Percentiles rank a stretch among this genome's conserved stretches.
These are phyloP conservation scores for Pycnonotus jocosus DNA, from an alignment of 2,113 vertebrate genomes.

Conservation along the genomic window DNA sequence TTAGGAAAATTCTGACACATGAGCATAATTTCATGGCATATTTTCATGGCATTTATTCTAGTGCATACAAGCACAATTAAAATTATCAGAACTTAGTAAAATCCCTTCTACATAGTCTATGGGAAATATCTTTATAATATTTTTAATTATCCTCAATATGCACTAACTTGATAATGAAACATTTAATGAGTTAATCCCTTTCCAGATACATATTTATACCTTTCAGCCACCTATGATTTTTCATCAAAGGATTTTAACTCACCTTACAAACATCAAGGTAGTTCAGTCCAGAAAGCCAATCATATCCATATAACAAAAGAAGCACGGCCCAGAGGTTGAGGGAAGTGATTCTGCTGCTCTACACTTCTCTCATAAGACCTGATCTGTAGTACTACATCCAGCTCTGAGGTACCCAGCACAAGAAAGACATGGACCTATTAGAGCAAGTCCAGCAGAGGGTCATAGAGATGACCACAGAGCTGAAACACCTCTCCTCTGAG, in stretches of 20 bases:
- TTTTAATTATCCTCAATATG: not conserved
- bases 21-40: not conserved
- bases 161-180: not conserved
- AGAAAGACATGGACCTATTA: not conserved
- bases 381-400: not conserved
- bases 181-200: not conserved
- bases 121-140: not conserved
- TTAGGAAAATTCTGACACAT: not conserved
- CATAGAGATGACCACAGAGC: not conserved
- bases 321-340: not conserved
- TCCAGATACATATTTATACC: not conserved
- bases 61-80: not conserved
- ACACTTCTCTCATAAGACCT: not conserved
- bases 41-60: not conserved
- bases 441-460: not conserved
- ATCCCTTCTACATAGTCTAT: not conserved
- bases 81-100: not conserved
- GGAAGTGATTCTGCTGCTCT: not conserved
- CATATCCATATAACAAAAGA: fast-evolving
- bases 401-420: not conserved
- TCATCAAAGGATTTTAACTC: not conserved
- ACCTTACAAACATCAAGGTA: not conserved
- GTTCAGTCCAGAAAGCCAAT: not conserved
- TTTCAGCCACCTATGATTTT: not conserved
- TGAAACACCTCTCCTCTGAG: not conserved